Conservation (phyloP, 2,888 invertebrate genomes). For the Cetonia aurata region DNA sequence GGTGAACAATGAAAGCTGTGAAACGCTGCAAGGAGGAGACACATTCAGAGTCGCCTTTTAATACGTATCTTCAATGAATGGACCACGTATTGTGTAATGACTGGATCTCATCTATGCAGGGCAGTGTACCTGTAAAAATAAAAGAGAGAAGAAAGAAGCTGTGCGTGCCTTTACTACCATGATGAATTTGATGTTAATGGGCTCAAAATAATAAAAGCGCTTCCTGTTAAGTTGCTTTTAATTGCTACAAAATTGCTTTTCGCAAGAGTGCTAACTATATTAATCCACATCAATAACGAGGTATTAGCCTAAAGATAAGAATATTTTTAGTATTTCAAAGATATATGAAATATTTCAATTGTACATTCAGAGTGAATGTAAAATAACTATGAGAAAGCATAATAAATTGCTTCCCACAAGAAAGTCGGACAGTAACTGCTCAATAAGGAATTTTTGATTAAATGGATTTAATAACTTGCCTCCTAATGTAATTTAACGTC, state of each 20-base stretch:
- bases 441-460: background rate
- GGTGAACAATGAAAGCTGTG: slow-evolving; percentile 17
- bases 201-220: background rate
- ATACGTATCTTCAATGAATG: slow-evolving; percentile 15
- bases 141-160: slow-evolving; percentile 4
- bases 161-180: background rate
- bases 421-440: background rate
- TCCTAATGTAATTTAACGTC: background rate
- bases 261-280: background rate
- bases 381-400: slow-evolving; percentile 22
- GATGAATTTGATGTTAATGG: slow-evolving; percentile 15
- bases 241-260: background rate
- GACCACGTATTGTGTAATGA: slow-evolving; percentile 1
- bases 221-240: background rate
- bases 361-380: background rate
- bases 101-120: background rate
- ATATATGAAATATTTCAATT: slow-evolving; percentile 1
- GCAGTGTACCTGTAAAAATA: background rate
- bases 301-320: background rate
- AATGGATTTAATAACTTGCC: background rate
- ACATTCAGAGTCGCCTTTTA: slow-evolving; percentile 22
- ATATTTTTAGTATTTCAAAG: background rate
- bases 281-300: too few relatives aligned
- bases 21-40: slow-evolving; percentile 23
- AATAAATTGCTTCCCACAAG: slow-evolving; percentile 22